A percentile compares a stretch with the other conserved stretches of the same genome.
Evolutionary conservation across 2,888 invertebrate genomes (phyloP).

Genomic region (Sceliomorpha sp.): DNA sequence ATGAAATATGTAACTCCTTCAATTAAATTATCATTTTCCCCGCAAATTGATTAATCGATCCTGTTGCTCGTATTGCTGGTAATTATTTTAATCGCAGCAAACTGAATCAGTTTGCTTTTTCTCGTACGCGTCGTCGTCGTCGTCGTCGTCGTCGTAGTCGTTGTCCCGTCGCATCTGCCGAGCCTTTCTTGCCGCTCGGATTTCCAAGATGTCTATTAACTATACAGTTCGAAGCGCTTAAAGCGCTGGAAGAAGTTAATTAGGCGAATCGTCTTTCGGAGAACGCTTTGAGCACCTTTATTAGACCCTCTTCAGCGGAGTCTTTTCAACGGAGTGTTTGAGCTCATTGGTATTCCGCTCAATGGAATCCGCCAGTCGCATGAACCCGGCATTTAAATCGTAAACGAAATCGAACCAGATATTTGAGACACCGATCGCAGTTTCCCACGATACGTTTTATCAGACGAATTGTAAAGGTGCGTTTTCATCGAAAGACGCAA

Average conservation of each 20-base stretch:
- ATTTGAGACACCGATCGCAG: neutral
- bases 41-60: no score
- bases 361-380: slow-evolving; percentile 3
- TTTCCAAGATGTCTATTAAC: slow-evolving; percentile 15
- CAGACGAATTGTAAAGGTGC: no score
- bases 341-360: slow-evolving; percentile 12
- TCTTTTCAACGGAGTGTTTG: slow-evolving; percentile 1
- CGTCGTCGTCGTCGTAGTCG: no score
- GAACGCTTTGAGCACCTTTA: slow-evolving; percentile 2
- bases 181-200: slow-evolving; percentile 1
- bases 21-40: no score
- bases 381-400: slow-evolving; percentile 6
- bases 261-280: slow-evolving; percentile 13
- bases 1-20: no score
- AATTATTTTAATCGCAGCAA: no score
- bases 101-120: no score
- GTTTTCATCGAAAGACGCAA: no score
- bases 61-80: neutral
- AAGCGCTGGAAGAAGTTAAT: slow-evolving; percentile 15
- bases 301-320: slow-evolving; percentile 5
- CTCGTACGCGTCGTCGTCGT: no score
- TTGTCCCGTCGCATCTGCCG: neutral
- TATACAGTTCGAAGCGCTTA: slow-evolving; percentile 8
- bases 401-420: slow-evolving; percentile 1
- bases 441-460: neutral